phyloP scores from a whole-genome alignment of 2,113 vertebrate species.

The Coptodon bakossiorum region DNA sequence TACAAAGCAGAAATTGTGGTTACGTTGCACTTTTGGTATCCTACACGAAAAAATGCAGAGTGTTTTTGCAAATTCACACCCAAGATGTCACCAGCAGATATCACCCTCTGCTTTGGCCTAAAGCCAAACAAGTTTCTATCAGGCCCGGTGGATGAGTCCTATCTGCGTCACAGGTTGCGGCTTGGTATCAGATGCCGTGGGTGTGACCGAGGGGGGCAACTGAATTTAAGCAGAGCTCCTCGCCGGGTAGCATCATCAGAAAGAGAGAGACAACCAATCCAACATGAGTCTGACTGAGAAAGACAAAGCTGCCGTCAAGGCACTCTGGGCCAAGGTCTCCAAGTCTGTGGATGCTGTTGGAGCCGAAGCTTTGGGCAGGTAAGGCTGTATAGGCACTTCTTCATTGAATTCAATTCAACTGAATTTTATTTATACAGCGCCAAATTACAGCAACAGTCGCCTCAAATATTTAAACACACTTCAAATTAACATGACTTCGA shows the following conservation, averaged over 20 bases:
- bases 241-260: not conserved
- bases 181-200: conserved; percentile 13
- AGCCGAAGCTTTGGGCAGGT: conserved; percentile 69
- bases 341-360: conserved; percentile 3
- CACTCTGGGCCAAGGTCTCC: conserved; percentile 62
- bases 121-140: not conserved
- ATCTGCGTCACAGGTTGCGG: not conserved
- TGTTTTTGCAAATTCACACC: not conserved
- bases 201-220: conserved; percentile 8
- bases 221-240: conserved; percentile 34
- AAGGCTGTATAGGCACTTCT: not conserved
- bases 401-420: not conserved
- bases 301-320: conserved; percentile 67
- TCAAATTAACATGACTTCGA: not conserved
- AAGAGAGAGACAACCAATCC: not conserved
- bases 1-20: not conserved
- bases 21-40: not conserved
- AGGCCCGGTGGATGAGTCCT: not conserved
- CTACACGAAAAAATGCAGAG: not conserved
- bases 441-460: not conserved
- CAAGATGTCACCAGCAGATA: conserved; percentile 31
- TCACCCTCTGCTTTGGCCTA: not conserved
- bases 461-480: not conserved
- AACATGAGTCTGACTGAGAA: conserved; percentile 66
- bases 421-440: not conserved